phyloP scores from a whole-genome alignment of 1,140 invertebrate species.

The Drosophila teissieri region DNA sequence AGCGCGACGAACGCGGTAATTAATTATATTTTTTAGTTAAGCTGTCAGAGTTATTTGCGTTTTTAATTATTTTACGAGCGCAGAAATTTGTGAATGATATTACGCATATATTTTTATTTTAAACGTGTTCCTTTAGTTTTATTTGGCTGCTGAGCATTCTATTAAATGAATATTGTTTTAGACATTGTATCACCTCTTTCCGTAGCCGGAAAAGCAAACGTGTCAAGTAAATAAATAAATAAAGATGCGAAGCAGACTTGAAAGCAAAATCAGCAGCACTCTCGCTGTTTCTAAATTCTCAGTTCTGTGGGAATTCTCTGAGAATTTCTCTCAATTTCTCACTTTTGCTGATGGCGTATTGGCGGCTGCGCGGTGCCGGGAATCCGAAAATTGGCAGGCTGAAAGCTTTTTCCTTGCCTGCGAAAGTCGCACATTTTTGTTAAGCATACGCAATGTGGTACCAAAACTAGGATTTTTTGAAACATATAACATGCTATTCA shows the following conservation, averaged over 20 bases:
- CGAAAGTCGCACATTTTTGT: slow-evolving; percentile 53
- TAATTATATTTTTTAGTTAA: slow-evolving; percentile 41
- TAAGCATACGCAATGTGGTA: slow-evolving; percentile 59
- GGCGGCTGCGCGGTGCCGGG: slow-evolving; percentile 42
- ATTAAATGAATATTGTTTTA: not conserved
- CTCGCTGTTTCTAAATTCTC: slow-evolving; percentile 4
- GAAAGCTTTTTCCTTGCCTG: slow-evolving; percentile 41
- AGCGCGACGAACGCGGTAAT: slow-evolving; percentile 24
- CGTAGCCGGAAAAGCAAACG: slow-evolving; percentile 25
- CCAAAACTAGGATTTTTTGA: slow-evolving; percentile 1
- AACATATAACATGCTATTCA: not conserved
- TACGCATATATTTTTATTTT: slow-evolving; percentile 28
- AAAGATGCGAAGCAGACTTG: slow-evolving; percentile 73
- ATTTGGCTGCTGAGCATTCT: slow-evolving; percentile 4
- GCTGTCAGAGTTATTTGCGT: slow-evolving; percentile 42
- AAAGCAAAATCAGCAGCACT: slow-evolving; percentile 64
- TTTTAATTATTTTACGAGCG: slow-evolving; percentile 33
- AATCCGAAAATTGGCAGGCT: slow-evolving; percentile 50
- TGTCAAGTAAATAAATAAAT: slow-evolving; percentile 76
- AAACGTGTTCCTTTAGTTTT: not conserved
- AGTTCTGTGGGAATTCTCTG: slow-evolving; percentile 7
- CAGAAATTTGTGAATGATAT: slow-evolving; percentile 27
- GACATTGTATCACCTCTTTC: not conserved
- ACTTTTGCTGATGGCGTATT: not conserved
- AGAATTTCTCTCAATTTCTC: slow-evolving; percentile 14